A percentile compares a stretch with the other conserved stretches of the same genome.
Evolutionary conservation across 2,797 vertebrate genomes (phyloP).

Genomic region (Coilia nasus): DNA sequence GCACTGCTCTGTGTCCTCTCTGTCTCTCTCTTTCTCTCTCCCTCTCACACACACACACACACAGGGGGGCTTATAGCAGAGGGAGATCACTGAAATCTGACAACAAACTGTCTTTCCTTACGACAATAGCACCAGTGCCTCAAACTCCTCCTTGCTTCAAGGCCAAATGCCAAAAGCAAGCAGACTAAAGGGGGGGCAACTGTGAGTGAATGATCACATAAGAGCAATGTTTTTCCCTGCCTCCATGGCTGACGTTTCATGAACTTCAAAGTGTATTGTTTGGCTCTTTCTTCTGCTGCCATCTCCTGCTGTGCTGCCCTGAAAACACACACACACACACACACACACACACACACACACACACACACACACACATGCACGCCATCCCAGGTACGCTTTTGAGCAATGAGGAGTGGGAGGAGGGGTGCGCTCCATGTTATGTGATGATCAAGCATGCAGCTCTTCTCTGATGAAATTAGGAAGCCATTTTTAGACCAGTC

Average conservation of each 20-base stretch:
- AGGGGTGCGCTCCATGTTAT: conserved; percentile 59
- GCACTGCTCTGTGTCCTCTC: background rate
- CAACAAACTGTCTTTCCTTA: conserved; percentile 17
- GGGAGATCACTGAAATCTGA: conserved; percentile 20
- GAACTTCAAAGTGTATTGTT: conserved; percentile 66
- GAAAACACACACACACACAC: too few relatives aligned
- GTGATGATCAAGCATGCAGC: conserved; percentile 67
- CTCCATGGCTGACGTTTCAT: conserved; percentile 54
- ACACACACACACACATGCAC: too few relatives aligned
- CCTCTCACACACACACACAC: background rate
- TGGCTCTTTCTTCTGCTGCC: conserved; percentile 52
- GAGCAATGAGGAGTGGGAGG: conserved; percentile 62
- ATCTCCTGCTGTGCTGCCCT: conserved; percentile 52
- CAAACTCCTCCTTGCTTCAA: background rate
- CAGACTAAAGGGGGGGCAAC: background rate
- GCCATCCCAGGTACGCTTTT: conserved; percentile 55
- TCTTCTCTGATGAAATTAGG: conserved; percentile 57
- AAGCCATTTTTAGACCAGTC: conserved; percentile 57
- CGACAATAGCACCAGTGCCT: background rate
- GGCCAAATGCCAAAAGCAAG: background rate
- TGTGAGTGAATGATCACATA: background rate
- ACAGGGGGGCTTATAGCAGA: background rate
- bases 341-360: too few relatives aligned
- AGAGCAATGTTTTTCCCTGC: conserved; percentile 45
- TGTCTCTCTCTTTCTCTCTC: background rate